Conservation (phyloP, 2,888 invertebrate species). For the Loripinus fragilis region DNA sequence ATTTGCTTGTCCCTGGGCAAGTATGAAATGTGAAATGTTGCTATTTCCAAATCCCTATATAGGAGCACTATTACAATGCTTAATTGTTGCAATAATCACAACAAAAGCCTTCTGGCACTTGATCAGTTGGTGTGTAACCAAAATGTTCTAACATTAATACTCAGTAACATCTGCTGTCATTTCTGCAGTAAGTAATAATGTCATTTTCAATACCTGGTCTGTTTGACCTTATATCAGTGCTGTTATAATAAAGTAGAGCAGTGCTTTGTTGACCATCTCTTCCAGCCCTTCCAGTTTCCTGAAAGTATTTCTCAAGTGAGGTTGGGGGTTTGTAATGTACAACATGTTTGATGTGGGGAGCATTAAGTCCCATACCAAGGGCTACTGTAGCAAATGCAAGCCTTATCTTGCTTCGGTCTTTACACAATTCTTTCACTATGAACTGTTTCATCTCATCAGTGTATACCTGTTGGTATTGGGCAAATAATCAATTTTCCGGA, state of each 20-base stretch:
- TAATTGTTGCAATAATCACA: too few relatives aligned
- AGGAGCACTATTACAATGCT: too few relatives aligned
- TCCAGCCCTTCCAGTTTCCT: conserved; percentile 30
- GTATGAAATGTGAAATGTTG: too few relatives aligned
- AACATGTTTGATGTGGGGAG: conserved; percentile 38
- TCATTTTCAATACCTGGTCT: conserved; percentile 17
- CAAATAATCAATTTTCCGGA: conserved; percentile 53
- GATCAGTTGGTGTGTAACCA: background rate
- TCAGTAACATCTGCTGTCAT: conserved; percentile 22
- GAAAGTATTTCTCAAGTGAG: conserved; percentile 33
- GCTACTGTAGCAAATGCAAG: conserved; percentile 53
- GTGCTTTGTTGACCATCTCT: conserved; percentile 21
- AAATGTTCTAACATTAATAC: conserved; percentile 21
- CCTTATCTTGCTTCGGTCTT: conserved; percentile 36
- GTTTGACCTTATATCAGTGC: conserved; percentile 28
- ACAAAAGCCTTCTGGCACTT: too few relatives aligned
- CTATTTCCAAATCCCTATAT: too few relatives aligned
- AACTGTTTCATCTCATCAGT: conserved; percentile 51
- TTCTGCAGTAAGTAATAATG: conserved; percentile 24
- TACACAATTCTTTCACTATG: conserved; percentile 48
- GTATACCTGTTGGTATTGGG: too few relatives aligned
- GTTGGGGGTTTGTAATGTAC: conserved; percentile 57
- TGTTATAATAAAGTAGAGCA: conserved; percentile 27
- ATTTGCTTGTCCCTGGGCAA: too few relatives aligned
- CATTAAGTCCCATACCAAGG: conserved; percentile 57